Base-by-base conservation (phyloP, 2,888 invertebrate genomes). In the Smittia sp. region DNA sequence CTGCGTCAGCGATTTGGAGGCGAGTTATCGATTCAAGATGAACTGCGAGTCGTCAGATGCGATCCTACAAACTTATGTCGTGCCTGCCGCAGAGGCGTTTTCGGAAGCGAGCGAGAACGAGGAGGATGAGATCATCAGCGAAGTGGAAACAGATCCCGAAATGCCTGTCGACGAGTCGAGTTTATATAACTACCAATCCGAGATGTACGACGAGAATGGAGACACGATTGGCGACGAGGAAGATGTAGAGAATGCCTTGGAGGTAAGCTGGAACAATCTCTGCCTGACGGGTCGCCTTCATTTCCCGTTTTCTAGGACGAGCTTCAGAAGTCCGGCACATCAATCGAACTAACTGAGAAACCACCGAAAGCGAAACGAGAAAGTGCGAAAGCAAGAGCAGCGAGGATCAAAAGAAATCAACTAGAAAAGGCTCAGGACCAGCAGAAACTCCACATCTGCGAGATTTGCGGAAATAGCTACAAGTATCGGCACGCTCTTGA, bases 391-490 rank as follows among this genome's bases (percentile, higher is more conserved):
- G 78, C 77, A 15, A 75, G 76, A 9, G 76, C 77, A 15, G 62
- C 77, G 1, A 54, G 62, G 22, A 38, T 25, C 13, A 52, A 41
- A 69, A 69, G 62, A 39, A 70, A 32, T 25, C 38, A 11, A 54
- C 66, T 39, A 13, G 67, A 69, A 76, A 78, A 58, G 75, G 27
- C 15, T 15, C 20, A 67, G 11, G 63, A 72, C 15, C 72, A 72
- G 18, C 27, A 32, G 32, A 39, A 65, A 32, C 11, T 73, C 27
- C 74, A 74, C 24, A 74, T 81, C 4, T 83, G 82, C 39, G 80
- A 81, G 46, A 78, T 82, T 22, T 83, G 82, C 52, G 82, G 82
- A 6, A 83, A 83, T 74, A 79, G 77, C 1, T 83, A 83, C 75
- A 82, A 81, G 68, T 81, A 80, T 74, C 80, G 81, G 74, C 82